These are phyloP conservation scores for Ceraclea dissimilis DNA, from an alignment of 2,888 invertebrate genomes.

Conservation along the genomic window DNA sequence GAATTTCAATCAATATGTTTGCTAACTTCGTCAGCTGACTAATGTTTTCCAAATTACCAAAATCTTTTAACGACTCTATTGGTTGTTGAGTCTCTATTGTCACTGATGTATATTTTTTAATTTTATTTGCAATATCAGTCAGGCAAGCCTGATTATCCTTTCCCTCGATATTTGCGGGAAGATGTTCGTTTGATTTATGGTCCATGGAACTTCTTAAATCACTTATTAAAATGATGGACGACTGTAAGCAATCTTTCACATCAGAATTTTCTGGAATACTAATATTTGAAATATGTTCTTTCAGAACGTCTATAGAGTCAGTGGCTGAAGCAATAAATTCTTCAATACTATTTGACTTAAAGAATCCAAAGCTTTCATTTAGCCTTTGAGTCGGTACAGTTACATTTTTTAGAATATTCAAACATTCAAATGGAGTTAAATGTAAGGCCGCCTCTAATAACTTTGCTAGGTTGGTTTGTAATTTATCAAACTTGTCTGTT, in stretches of 20 bases:
- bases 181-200: background rate
- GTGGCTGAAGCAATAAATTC: constrained; percentile 35
- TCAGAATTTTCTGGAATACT: background rate
- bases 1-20: constrained; percentile 20
- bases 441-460: constrained; percentile 52
- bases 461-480: constrained; percentile 48
- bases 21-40: constrained; percentile 18
- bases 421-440: constrained; percentile 33
- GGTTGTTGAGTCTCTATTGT: constrained; percentile 1
- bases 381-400: constrained; percentile 45
- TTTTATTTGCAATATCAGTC: constrained; percentile 17
- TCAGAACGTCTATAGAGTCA: constrained; percentile 34
- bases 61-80: background rate
- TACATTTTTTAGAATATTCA: constrained; percentile 43
- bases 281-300: constrained; percentile 30
- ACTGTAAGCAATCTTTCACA: constrained; percentile 5
- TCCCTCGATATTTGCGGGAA: background rate
- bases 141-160: constrained; percentile 11
- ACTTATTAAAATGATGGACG: constrained; percentile 5
- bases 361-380: constrained; percentile 38
- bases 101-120: constrained; percentile 10
- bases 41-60: constrained; percentile 14
- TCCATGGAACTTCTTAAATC: background rate
- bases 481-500: constrained; percentile 30
- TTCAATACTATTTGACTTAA: constrained; percentile 35